A percentile compares a stretch with the other conserved stretches of the same genome.
phyloP scores from a whole-genome alignment of 2,797 vertebrate genomes.

The Centropyge bicolor region DNA sequence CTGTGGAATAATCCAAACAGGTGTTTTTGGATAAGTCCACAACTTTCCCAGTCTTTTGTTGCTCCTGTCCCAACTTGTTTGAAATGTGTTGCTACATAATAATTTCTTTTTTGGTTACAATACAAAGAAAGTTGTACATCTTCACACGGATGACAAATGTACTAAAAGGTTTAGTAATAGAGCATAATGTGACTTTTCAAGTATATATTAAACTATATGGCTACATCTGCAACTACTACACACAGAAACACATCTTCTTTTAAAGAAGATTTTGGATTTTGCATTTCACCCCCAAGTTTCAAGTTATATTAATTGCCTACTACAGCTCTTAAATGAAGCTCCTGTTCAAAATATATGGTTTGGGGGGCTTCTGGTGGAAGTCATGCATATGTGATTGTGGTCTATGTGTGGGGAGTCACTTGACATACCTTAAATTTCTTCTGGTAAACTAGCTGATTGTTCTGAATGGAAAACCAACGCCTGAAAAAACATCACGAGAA shows the following conservation, averaged over 20 bases:
- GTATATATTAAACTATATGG: neutral
- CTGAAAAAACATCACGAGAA: conserved; percentile 83
- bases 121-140: neutral
- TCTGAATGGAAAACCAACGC: conserved; percentile 99
- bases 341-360: conserved; percentile 53
- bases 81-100: too few species aligned
- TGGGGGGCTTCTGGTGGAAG: conserved; percentile 33
- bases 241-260: conserved; percentile 4
- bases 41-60: too few species aligned
- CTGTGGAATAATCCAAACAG: too few species aligned
- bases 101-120: neutral
- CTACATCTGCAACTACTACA: neutral
- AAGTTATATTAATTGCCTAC: too few species aligned
- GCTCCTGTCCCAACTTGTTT: too few species aligned
- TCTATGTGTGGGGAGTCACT: conserved; percentile 49
- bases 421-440: conserved; percentile 98
- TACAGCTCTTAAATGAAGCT: conserved; percentile 20
- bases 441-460: conserved; percentile 99
- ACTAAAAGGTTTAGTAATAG: neutral
- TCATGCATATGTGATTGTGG: conserved; percentile 61
- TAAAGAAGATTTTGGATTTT: too few species aligned
- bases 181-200: neutral
- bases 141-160: neutral
- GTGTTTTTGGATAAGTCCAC: too few species aligned
- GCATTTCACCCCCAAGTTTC: too few species aligned